Evolutionary conservation across 2,797 vertebrate species (phyloP), one percentile per base, ranked within the genome.

Genomic region (Chlorospingus semifuscus): DNA sequence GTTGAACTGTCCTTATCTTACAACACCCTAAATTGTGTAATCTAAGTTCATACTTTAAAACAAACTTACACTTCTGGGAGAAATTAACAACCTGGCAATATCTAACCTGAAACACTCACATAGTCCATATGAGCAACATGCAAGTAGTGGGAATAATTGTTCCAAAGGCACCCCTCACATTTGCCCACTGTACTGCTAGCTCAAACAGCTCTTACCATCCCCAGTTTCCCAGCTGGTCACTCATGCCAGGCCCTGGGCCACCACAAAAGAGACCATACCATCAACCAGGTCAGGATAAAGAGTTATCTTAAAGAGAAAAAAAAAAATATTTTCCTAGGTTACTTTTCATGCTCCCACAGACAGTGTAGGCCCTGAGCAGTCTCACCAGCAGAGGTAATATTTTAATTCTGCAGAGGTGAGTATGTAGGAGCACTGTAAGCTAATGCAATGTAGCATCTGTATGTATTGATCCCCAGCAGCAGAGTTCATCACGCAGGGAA

Each of bases 201-300:
- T 75, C 70, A 21, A 42, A 69, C n/a, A 63, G 47, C 50, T 89
- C 70, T 72, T 27, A 91, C 37, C 79, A 82, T 16, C 21, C 77
- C 64, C 55, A 44, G 29, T 32, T 80, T 44, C 57, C 57, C 69
- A 85, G 27, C 34, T 60, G 57, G 53, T 75, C 32, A 26, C 34
- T 76, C 29, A 44, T 26, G 44, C n/a, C 55, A 70, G 39, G 52
- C 68, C 55, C 52, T 46, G 78, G 37, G 50, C 50, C 66, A 65
- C 17, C 78, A 37, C 46, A 84, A 49, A 20, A 64, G 34, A 64
- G 21, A 56, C 65, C 47, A 36, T 11, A 39, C 5, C 37, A 64
- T 44, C 77, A 78, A 19, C 22, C 5, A 15, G 41, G n/a, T 36
- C 83, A 71, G 36, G n/a, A 70, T 75, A 66, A 9, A 53, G 5